Percentiles rank a stretch among this genome's conserved stretches.
Conservation (phyloP, 1,140 invertebrate genomes). For the Hermatobates lingyangjiaoensis region DNA sequence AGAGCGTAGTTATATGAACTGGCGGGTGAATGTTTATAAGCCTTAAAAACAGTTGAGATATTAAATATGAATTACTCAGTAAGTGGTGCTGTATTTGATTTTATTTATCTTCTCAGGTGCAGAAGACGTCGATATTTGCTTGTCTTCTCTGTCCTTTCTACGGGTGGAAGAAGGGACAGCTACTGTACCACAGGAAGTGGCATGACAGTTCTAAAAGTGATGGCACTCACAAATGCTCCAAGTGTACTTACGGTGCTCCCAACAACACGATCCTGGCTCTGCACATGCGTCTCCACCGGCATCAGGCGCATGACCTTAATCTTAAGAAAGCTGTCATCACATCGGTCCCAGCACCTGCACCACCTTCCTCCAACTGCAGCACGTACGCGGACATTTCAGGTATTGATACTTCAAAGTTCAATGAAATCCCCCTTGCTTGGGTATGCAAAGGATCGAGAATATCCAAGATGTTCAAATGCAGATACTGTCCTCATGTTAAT, state of each 20-base stretch:
- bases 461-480: constrained; percentile 68
- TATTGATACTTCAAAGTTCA: constrained; percentile 10
- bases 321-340: not conserved
- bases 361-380: not conserved
- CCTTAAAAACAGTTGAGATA: too few species aligned
- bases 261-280: constrained; percentile 9
- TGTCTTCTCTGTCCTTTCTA: constrained; percentile 59
- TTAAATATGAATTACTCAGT: too few species aligned
- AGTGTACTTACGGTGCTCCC: constrained; percentile 9
- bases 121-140: constrained; percentile 5
- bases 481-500: constrained; percentile 67
- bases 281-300: constrained; percentile 8
- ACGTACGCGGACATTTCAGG: constrained; percentile 6
- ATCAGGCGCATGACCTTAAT: not conserved
- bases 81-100: too few species aligned
- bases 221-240: constrained; percentile 5
- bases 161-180: constrained; percentile 65
- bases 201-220: constrained; percentile 26
- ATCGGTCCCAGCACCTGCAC: not conserved
- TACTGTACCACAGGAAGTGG: constrained; percentile 61
- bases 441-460: constrained; percentile 45
- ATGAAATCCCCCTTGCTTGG: constrained; percentile 46
- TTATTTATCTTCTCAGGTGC: too few species aligned
- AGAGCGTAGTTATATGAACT: too few species aligned
- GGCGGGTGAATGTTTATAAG: too few species aligned